A percentile compares a stretch with the other conserved stretches of the same genome.
Conservation (phyloP, 1,140 invertebrate species). For the Pseudoatta argentina region DNA sequence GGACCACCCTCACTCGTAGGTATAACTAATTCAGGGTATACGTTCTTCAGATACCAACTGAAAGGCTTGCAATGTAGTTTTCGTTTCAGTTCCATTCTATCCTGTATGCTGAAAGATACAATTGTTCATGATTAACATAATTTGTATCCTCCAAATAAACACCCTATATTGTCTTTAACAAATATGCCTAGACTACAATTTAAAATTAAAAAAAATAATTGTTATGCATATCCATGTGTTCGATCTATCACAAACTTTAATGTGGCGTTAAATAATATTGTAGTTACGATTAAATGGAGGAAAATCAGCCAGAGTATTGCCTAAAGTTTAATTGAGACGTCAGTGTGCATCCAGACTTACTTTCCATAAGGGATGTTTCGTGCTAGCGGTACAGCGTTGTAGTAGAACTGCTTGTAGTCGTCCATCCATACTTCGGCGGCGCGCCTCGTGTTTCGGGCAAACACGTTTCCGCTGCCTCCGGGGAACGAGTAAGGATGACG, state of each 20-base stretch:
- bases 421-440: conserved; percentile 99
- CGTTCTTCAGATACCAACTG: conserved; percentile 98
- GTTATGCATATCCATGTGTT: neutral
- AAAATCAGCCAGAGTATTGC: neutral
- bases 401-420: conserved; percentile 97
- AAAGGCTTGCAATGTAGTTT: conserved; percentile 97
- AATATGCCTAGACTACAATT: neutral
- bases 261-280: neutral
- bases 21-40: conserved; percentile 96
- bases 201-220: neutral
- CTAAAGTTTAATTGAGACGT: conserved; percentile 37
- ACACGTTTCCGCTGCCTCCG: conserved; percentile 96
- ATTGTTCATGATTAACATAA: conserved; percentile 10
- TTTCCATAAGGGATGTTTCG: conserved; percentile 95
- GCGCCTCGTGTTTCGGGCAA: conserved; percentile 94
- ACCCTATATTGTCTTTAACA: neutral
- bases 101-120: conserved; percentile 91
- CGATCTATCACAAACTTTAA: neutral
- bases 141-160: neutral
- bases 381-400: conserved; percentile 94
- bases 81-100: conserved; percentile 93
- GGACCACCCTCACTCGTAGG: conserved; percentile 88
- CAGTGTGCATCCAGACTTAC: conserved; percentile 88
- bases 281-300: neutral
- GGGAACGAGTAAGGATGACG: conserved; percentile 98